Evolutionary conservation across 2,888 invertebrate species (phyloP).

Genomic region (Pinctada fucata): DNA sequence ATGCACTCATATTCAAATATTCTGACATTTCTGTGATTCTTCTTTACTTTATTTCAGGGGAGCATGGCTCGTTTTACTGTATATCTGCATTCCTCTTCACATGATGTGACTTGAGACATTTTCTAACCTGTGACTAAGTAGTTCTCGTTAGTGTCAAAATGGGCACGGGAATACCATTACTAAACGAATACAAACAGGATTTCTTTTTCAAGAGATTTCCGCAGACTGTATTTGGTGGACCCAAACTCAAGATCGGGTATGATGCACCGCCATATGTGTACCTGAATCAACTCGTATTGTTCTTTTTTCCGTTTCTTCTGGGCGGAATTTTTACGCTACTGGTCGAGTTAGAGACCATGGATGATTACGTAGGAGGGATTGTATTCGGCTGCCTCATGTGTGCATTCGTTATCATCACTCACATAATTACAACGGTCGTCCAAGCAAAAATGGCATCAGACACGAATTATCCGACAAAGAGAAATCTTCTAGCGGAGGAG

Average conservation of each 20-base stretch:
- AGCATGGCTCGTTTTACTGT: too few species aligned
- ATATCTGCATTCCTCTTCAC: not conserved
- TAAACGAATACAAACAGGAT: constrained; percentile 74
- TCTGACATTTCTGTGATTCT: too few species aligned
- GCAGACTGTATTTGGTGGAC: constrained; percentile 74
- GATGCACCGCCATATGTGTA: constrained; percentile 72
- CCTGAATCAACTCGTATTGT: constrained; percentile 68
- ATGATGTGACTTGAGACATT: not conserved
- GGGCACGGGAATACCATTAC: constrained; percentile 71
- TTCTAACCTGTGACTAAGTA: not conserved
- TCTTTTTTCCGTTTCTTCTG: constrained; percentile 69
- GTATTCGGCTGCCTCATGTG: constrained; percentile 64
- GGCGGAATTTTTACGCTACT: constrained; percentile 71
- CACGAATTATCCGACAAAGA: constrained; percentile 48
- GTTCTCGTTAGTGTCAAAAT: constrained; percentile 45
- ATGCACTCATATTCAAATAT: too few species aligned
- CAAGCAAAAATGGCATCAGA: constrained; percentile 50
- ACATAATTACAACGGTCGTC: constrained; percentile 63
- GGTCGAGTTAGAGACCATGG: constrained; percentile 63
- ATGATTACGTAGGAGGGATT: constrained; percentile 59
- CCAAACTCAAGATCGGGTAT: constrained; percentile 70
- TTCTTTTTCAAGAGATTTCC: constrained; percentile 74
- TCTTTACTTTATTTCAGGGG: too few species aligned
- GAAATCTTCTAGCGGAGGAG: constrained; percentile 68
- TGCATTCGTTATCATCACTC: constrained; percentile 64